Evolutionary conservation across 2,888 invertebrate genomes (phyloP).

Genomic region (Heteromyza rotundicornis): DNA sequence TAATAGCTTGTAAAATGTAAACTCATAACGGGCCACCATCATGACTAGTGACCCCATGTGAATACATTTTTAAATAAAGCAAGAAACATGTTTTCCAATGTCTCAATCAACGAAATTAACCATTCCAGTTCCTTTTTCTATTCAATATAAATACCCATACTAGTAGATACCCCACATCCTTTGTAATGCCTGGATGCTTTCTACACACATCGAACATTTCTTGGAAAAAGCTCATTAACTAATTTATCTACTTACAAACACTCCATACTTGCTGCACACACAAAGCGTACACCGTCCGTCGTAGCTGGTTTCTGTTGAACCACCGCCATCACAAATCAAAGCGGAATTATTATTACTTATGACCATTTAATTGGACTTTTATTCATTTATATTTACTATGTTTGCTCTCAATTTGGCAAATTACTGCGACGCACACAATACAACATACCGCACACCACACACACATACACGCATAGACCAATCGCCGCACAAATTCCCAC

Average conservation of each 20-base stretch:
- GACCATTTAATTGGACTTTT: slow-evolving; percentile 61
- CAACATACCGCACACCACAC: neutral
- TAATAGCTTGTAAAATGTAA: too few relatives aligned
- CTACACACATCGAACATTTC: neutral
- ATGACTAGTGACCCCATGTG: too few relatives aligned
- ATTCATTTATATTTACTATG: slow-evolving; percentile 52
- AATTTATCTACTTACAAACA: slow-evolving; percentile 33
- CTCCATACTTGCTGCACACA: slow-evolving; percentile 5
- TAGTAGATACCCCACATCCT: too few relatives aligned
- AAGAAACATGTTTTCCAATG: too few relatives aligned
- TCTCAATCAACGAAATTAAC: too few relatives aligned
- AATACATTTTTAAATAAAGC: too few relatives aligned
- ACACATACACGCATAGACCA: neutral
- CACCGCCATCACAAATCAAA: slow-evolving; percentile 55
- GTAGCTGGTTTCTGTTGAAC: slow-evolving; percentile 11
- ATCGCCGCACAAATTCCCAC: slow-evolving; percentile 12
- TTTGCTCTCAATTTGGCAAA: slow-evolving; percentile 34
- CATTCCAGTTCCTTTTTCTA: too few relatives aligned
- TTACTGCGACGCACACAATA: neutral
- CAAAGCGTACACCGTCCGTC: neutral
- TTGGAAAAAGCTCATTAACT: slow-evolving; percentile 27
- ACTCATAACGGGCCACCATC: too few relatives aligned
- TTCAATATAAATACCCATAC: too few relatives aligned
- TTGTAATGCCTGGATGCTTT: neutral
- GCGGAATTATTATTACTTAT: slow-evolving; percentile 61